Percentiles rank a stretch among this genome's conserved stretches.
These are phyloP conservation scores for Zootermopsis nevadensis DNA, from an alignment of 2,888 invertebrate species.

Conservation along the genomic window DNA sequence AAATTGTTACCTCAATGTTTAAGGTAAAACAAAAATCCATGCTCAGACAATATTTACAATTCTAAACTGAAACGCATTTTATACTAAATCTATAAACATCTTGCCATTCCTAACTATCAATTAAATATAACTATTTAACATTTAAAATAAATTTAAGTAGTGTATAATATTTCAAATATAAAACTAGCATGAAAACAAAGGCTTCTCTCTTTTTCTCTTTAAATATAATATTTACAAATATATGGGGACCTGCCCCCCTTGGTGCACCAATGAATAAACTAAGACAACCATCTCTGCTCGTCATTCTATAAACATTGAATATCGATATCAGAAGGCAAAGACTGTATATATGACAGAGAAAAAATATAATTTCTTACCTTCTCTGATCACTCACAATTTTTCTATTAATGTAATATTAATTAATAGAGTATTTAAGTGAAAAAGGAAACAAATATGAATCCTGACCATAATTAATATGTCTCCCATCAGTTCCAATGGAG, in stretches of 20 bases:
- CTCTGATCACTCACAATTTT: constrained; percentile 3
- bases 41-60: constrained; percentile 1
- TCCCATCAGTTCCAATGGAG: not conserved
- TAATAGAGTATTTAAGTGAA: constrained; percentile 10
- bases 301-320: constrained; percentile 27
- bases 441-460: constrained; percentile 3
- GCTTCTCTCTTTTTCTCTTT: constrained; percentile 32
- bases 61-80: constrained; percentile 21
- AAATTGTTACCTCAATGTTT: not conserved
- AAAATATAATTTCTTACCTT: constrained; percentile 24
- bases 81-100: constrained; percentile 17
- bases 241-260: constrained; percentile 39
- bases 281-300: not conserved
- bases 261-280: constrained; percentile 17
- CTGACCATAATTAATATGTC: not conserved
- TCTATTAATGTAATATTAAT: constrained; percentile 21
- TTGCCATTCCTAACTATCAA: constrained; percentile 19
- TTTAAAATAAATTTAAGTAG: constrained; percentile 28
- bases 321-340: constrained; percentile 37
- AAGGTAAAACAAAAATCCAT: not conserved
- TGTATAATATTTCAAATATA: constrained; percentile 25
- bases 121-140: constrained; percentile 38
- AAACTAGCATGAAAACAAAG: constrained; percentile 30
- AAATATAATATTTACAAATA: constrained; percentile 35
- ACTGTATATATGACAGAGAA: constrained; percentile 38